Conservation (phyloP, 2,797 vertebrate genomes). For the Lophotriccus pileatus region DNA sequence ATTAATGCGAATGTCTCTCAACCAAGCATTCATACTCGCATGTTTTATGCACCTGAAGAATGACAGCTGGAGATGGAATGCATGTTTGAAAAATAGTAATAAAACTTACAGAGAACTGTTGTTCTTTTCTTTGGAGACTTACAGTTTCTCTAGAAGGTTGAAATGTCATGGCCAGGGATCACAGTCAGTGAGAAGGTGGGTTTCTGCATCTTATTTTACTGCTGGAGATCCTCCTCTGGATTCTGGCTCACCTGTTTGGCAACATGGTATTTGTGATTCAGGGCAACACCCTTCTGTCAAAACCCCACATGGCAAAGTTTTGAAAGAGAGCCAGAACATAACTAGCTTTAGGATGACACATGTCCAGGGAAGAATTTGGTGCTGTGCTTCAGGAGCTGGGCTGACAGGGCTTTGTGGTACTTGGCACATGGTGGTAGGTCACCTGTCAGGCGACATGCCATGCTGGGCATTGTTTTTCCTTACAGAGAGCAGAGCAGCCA, state of each 20-base stretch:
- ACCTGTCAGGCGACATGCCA: neutral
- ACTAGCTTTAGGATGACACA: accelerated
- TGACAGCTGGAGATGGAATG: neutral
- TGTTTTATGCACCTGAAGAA: neutral
- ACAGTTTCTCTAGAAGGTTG: neutral
- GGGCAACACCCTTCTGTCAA: neutral
- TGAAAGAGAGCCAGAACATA: neutral
- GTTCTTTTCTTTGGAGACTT: neutral
- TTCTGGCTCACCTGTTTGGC: neutral
- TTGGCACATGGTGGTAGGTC: neutral
- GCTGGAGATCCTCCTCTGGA: neutral
- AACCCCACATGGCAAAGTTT: neutral
- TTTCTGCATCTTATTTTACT: neutral
- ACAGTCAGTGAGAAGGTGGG: neutral
- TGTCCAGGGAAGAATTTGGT: neutral
- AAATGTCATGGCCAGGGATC: neutral
- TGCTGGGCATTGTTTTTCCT: neutral
- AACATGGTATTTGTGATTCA: neutral
- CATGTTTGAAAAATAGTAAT: neutral
- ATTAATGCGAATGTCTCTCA: neutral
- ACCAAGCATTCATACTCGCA: neutral
- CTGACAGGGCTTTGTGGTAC: neutral
- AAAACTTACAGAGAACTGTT: neutral
- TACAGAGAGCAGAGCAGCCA: neutral
- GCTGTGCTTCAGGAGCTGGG: neutral